phyloP scores from a whole-genome alignment of 2,113 vertebrate genomes.

The Poeciliopsis occidentalis region DNA sequence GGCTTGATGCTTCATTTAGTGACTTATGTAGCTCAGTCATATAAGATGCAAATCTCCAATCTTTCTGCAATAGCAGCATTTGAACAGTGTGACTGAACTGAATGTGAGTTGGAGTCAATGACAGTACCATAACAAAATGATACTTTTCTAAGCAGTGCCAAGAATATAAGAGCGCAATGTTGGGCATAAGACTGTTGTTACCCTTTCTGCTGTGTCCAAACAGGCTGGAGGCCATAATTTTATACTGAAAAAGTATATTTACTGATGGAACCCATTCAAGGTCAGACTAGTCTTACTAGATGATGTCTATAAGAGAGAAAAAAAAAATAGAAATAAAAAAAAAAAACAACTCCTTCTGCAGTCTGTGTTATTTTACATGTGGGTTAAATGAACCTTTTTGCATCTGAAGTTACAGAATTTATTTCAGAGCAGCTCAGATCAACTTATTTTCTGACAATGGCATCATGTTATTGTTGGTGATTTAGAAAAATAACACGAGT shows the following conservation, averaged over 20 bases:
- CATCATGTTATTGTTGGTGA: slow-evolving; percentile 41
- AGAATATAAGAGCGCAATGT: not conserved
- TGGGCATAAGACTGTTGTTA: not conserved
- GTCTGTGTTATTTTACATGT: not conserved
- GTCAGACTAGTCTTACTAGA: not conserved
- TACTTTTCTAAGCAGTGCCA: not conserved
- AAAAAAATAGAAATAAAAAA: too few species aligned
- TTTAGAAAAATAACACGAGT: slow-evolving; percentile 50
- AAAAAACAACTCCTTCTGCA: not conserved
- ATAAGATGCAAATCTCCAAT: not conserved
- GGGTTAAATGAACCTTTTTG: not conserved
- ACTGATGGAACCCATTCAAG: not conserved
- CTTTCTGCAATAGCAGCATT: not conserved
- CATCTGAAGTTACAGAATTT: slow-evolving; percentile 28
- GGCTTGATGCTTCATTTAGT: not conserved
- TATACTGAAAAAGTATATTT: not conserved
- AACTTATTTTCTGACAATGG: slow-evolving; percentile 22
- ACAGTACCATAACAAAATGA: not conserved
- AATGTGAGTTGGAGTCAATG: not conserved
- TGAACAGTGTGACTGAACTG: not conserved
- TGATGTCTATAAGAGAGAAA: not conserved
- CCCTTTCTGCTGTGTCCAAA: not conserved
- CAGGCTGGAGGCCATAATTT: not conserved
- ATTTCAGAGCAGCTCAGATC: slow-evolving; percentile 48
- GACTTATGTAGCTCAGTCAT: slow-evolving; percentile 1